Percentiles rank a stretch among this genome's conserved stretches.
Conservation (phyloP, 1,140 invertebrate species). For the Sarcophaga bullata region DNA sequence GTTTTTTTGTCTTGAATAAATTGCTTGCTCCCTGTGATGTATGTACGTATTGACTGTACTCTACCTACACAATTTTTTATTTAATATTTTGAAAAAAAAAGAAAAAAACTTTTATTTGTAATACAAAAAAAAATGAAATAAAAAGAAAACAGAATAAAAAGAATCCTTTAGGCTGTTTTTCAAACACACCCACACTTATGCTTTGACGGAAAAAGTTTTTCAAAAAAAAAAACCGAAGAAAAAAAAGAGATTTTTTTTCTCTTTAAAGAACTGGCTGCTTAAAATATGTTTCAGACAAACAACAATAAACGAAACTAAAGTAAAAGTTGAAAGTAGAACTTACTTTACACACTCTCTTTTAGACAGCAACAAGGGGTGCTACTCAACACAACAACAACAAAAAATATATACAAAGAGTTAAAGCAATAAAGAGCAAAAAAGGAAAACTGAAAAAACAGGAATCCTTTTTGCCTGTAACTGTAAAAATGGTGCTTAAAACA, state of each 20-base stretch:
- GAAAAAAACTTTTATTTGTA: not conserved
- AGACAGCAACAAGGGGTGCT: too few species aligned
- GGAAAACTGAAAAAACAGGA: not conserved
- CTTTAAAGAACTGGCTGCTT: not conserved
- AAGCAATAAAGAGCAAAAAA: too few species aligned
- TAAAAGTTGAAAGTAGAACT: constrained; percentile 15
- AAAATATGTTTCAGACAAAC: not conserved
- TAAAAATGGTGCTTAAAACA: not conserved
- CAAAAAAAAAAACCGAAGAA: too few species aligned
- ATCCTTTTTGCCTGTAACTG: constrained; percentile 9
- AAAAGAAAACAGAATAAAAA: not conserved
- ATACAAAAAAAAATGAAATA: not conserved
- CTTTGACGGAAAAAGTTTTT: too few species aligned
- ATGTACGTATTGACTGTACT: too few species aligned
- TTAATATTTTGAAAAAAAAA: too few species aligned
- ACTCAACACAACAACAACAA: not conserved
- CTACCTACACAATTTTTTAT: too few species aligned
- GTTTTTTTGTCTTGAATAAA: too few species aligned
- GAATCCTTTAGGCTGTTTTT: not conserved
- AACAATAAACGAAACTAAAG: constrained; percentile 5
- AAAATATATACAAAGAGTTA: not conserved
- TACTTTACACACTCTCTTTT: too few species aligned
- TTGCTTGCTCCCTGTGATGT: too few species aligned
- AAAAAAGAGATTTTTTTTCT: not conserved
- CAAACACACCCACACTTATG: not conserved